Evolutionary conservation across 1,140 invertebrate species (phyloP).

Genomic region (Zaprionus kolodkinae): DNA sequence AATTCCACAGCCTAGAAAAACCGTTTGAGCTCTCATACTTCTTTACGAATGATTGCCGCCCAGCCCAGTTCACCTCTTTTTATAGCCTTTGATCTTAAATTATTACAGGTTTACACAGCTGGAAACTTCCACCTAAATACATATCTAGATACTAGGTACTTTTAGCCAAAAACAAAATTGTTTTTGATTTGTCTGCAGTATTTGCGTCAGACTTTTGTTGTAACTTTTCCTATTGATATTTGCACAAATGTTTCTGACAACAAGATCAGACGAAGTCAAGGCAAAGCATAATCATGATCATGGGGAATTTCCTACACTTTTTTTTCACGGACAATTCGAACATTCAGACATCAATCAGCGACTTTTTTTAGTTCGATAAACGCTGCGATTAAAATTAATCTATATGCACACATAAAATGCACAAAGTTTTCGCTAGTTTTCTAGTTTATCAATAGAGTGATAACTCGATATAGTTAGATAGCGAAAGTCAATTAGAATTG

Average conservation of each 20-base stretch:
- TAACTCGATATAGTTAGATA: neutral
- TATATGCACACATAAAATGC: too few relatives aligned
- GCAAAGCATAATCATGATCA: too few relatives aligned
- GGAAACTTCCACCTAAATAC: neutral
- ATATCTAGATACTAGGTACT: neutral
- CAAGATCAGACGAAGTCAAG: too few relatives aligned
- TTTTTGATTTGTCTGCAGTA: neutral
- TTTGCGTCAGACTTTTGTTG: neutral
- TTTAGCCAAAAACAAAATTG: neutral
- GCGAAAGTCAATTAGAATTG: constrained; percentile 17
- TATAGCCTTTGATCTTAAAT: neutral
- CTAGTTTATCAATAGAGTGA: neutral
- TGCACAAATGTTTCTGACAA: neutral
- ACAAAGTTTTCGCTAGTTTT: neutral
- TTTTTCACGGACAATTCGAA: too few relatives aligned
- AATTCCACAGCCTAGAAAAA: neutral
- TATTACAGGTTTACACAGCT: neutral
- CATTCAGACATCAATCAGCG: too few relatives aligned
- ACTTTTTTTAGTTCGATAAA: too few relatives aligned
- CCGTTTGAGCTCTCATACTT: neutral
- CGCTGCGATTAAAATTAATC: too few relatives aligned
- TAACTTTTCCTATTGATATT: neutral
- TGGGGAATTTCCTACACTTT: too few relatives aligned
- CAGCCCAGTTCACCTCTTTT: neutral
- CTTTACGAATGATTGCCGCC: neutral